phyloP scores from a whole-genome alignment of 37 sponge, comb jelly and placozoan genomes.

The Eunapius fragilis region DNA sequence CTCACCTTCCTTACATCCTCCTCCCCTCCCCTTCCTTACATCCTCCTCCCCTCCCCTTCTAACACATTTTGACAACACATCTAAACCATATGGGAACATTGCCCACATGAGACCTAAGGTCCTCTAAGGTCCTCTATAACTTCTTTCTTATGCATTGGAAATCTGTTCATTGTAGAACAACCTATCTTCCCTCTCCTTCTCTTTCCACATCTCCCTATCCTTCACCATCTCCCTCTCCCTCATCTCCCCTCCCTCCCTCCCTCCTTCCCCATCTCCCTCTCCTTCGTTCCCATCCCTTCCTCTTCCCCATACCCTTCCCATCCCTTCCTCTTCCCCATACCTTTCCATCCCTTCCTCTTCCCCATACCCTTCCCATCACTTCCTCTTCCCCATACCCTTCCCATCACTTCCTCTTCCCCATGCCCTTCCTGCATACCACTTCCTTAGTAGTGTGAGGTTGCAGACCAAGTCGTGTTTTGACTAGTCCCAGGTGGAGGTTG shows the following conservation, averaged over 20 bases:
- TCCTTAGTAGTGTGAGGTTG: slow-evolving; percentile 45
- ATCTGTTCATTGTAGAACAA: too few species aligned
- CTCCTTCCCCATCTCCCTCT: neutral
- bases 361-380: neutral
- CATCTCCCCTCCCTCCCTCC: neutral
- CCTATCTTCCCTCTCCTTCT: too few species aligned
- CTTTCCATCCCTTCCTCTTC: neutral
- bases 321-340: neutral
- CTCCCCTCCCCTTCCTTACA: neutral
- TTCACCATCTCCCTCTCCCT: too few species aligned
- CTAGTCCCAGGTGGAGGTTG: slow-evolving; percentile 55
- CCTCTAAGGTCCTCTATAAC: too few species aligned
- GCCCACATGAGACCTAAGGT: too few species aligned
- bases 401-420: neutral
- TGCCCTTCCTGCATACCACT: slow-evolving; percentile 2
- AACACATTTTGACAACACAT: too few species aligned
- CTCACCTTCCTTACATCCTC: slow-evolving; percentile 1
- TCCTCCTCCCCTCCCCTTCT: neutral
- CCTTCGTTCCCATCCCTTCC: neutral
- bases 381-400: neutral
- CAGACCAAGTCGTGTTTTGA: slow-evolving; percentile 77
- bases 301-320: neutral
- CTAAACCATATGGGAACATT: too few species aligned
- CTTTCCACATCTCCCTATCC: neutral
- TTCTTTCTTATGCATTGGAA: too few species aligned